Base-by-base conservation (phyloP, 2,797 vertebrate genomes). In the Rhincodon typus region DNA sequence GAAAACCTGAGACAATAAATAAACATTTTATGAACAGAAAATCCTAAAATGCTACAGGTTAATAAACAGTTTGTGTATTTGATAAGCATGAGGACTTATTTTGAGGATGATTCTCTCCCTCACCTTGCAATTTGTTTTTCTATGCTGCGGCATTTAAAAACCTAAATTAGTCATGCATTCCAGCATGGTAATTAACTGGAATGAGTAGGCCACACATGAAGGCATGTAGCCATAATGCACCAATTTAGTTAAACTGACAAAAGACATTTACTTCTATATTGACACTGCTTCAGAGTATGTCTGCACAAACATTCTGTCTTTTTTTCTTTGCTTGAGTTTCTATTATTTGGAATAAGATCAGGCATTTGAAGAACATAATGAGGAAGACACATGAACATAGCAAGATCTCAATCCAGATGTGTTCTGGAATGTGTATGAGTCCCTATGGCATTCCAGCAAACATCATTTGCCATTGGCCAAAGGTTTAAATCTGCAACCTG, bases 381-480 rank as follows among this genome's bases (percentile, higher is more conserved):
- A 84, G 42, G 38, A 84, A 84, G 57, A 90, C 87, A 90, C 12
- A 34, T n/a, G 34, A 62, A 90, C 57, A 62, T 62, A n/a, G 27
- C 13, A n/a, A n/a, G 53, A n/a, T 90, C 13, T 90, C 30, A 90
- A 25, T 90, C 87, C 87, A 90, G 87, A 90, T 90, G 87, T 90
- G 30, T 17, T 62, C 13, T 0, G 87, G n/a, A 90, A 19, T 62
- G 1, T 62, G n/a, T 15, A 34, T 4, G n/a, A 30, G 42, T 34
- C 87, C 53, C 53, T 62, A 90, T 2, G 53, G 62, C 19, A 6
- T 17, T 66, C 15, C 3, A 15, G 57, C 5, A 90, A 88, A 62
- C 34, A n/a, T 4, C 86, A 88, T 27, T 42, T 53, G 46, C 86
- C 46, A 79, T 10, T 84, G 21, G 21, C 87, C 34, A 53, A 17